Conservation (phyloP, 2,888 invertebrate genomes). For the Apoda limacodes region DNA sequence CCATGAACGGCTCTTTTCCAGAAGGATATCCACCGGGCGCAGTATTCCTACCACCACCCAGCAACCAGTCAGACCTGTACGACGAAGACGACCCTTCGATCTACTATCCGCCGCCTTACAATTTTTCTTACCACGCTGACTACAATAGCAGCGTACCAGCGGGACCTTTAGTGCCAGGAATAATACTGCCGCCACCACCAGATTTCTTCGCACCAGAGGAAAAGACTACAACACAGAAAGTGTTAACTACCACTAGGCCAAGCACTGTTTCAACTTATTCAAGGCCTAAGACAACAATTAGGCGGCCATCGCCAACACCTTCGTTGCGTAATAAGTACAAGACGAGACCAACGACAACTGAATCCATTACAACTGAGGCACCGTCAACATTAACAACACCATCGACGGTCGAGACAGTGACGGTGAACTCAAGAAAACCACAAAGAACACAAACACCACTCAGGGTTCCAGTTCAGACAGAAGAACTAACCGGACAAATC, state of each 20-base stretch:
- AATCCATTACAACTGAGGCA: slow-evolving; percentile 43
- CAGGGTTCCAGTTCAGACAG: slow-evolving; percentile 54
- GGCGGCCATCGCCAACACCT: slow-evolving; percentile 38
- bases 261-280: slow-evolving; percentile 30
- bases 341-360: slow-evolving; percentile 49
- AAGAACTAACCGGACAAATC: too few relatives aligned
- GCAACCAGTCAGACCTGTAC: slow-evolving; percentile 80
- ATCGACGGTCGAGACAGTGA: slow-evolving; percentile 46
- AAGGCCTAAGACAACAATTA: slow-evolving; percentile 43
- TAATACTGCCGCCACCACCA: slow-evolving; percentile 88
- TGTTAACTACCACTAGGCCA: slow-evolving; percentile 38
- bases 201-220: slow-evolving; percentile 85
- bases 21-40: slow-evolving; percentile 68
- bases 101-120: slow-evolving; percentile 92
- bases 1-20: slow-evolving; percentile 71
- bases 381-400: slow-evolving; percentile 51
- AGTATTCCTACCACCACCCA: slow-evolving; percentile 75
- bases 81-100: slow-evolving; percentile 93
- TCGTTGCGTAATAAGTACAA: slow-evolving; percentile 49
- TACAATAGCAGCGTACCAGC: slow-evolving; percentile 83
- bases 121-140: slow-evolving; percentile 84
- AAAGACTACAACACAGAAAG: slow-evolving; percentile 43
- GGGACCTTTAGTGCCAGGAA: slow-evolving; percentile 89
- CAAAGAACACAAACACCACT: slow-evolving; percentile 46
- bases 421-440: slow-evolving; percentile 47